Evolutionary conservation across 2,888 invertebrate species (phyloP).

Genomic region (Patella ulyssiponensis): DNA sequence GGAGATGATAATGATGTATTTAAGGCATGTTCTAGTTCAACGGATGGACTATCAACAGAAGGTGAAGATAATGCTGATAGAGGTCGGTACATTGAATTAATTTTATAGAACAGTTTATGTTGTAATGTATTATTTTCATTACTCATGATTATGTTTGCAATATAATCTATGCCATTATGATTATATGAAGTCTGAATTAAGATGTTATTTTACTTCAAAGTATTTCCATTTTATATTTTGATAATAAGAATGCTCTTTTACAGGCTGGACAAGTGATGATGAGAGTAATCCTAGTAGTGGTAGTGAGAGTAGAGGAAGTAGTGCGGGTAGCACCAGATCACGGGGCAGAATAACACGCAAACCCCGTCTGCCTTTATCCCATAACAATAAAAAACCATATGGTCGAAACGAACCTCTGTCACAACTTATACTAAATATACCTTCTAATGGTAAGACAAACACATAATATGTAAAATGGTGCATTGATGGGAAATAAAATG

Average conservation of each 20-base stretch:
- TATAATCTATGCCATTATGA: too few species aligned
- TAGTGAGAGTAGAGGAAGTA: constrained; percentile 66
- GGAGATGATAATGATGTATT: neutral
- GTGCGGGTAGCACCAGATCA: constrained; percentile 60
- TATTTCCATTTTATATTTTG: too few species aligned
- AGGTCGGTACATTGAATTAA: neutral
- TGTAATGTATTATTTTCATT: too few species aligned
- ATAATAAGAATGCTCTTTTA: neutral
- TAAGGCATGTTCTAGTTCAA: neutral
- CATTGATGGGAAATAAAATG: too few species aligned
- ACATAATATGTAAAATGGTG: too few species aligned
- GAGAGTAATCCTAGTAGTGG: constrained; percentile 64
- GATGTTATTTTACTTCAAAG: too few species aligned
- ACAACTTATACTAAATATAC: neutral
- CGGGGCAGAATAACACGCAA: constrained; percentile 22
- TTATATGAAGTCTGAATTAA: too few species aligned
- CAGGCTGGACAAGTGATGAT: constrained; percentile 65
- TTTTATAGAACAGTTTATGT: too few species aligned
- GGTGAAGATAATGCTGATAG: neutral
- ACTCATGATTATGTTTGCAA: too few species aligned
- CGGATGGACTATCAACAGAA: neutral
- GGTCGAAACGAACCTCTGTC: neutral
- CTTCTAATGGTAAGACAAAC: neutral
- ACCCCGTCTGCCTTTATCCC: neutral
- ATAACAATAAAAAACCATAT: neutral